phyloP scores from a whole-genome alignment of 2,797 vertebrate genomes.

The Zonotrichia albicollis region DNA sequence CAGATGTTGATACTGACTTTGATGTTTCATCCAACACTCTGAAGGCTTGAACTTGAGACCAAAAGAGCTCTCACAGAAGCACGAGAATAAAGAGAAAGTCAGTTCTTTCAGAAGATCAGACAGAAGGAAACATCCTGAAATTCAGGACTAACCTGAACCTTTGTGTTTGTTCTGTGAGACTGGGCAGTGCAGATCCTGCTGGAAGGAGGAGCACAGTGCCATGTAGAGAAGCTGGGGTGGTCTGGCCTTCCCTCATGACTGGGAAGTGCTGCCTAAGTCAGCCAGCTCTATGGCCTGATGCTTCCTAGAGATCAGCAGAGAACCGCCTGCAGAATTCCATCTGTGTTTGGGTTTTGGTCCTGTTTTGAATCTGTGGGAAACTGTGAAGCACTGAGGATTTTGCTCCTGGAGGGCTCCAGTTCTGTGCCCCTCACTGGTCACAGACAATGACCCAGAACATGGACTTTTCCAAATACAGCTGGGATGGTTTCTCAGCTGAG shows the following conservation, averaged over 20 bases:
- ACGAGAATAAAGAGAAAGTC: conserved; percentile 35
- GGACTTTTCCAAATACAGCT: background rate
- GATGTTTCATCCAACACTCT: conserved; percentile 54
- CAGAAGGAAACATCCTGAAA: conserved; percentile 2
- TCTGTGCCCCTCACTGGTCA: fast-evolving
- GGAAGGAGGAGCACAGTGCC: background rate
- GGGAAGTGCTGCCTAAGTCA: background rate
- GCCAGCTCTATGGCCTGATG: background rate
- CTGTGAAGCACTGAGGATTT: background rate
- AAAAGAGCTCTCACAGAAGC: conserved; percentile 21
- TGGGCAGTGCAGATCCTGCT: background rate
- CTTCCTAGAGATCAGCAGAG: background rate
- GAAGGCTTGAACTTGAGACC: conserved; percentile 32
- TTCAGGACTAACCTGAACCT: conserved; percentile 53
- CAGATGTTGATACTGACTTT: conserved; percentile 54
- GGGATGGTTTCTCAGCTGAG: background rate
- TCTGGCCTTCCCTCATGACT: background rate
- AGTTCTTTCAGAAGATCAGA: conserved; percentile 38
- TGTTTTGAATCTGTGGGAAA: background rate
- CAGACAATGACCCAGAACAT: fast-evolving
- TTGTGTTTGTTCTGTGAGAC: background rate
- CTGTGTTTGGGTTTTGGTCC: background rate
- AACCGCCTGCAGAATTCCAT: background rate
- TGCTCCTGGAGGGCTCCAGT: background rate
- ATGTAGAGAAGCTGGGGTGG: background rate